Evolutionary conservation across 2,113 vertebrate species (phyloP), one percentile per base, ranked within the genome.

Genomic region (Callorhinus ursinus): DNA sequence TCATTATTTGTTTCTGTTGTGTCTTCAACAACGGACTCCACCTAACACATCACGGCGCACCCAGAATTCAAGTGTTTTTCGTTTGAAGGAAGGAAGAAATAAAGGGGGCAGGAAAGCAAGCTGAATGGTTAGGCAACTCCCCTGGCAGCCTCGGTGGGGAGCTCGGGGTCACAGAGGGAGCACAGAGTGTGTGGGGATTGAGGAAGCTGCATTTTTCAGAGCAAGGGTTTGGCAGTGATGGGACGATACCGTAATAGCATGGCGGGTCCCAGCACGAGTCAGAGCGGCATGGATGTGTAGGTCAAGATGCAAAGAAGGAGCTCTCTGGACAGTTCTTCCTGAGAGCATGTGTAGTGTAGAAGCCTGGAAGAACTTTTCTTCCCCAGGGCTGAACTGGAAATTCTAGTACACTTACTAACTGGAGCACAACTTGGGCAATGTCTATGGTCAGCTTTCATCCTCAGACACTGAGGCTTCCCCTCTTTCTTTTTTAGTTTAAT

Each of bases 91-190:
- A 92, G 82, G 74, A 24, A 36, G 39, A 61, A 83, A 74, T 28
- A 11, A n/a, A 51, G 2, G 21, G 15, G 39, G 11, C 5, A 3
- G 16, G 7, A 59, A 59, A 86, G 42, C 51, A 51, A 16, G 81
- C 21, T 67, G 51, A 53, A 9, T 46, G 28, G 3, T 1, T 13
- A n/a, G 26, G 10, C 18, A 46, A 21, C 53, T 51, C 2, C 14
- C 63, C 71, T 13, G 55, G 67, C 8, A 49, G 31, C 81, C 22
- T 10, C 53, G 14, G n/a, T 5, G n/a, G 28, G 69, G 57, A 16
- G 1, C 4, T 49, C 0, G 0, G 33, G 24, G 61, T n/a, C 18
- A 26, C 59, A 24, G 21, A 11, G 4, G 59, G 33, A 24, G 12
- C 33, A 24, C 16, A 19, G 28, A 2, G 1, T n/a, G 8, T 28